Evolutionary conservation across 2,888 invertebrate species (phyloP), one percentile per base, ranked within the genome.

Genomic region (Drosophila neotestacea): DNA sequence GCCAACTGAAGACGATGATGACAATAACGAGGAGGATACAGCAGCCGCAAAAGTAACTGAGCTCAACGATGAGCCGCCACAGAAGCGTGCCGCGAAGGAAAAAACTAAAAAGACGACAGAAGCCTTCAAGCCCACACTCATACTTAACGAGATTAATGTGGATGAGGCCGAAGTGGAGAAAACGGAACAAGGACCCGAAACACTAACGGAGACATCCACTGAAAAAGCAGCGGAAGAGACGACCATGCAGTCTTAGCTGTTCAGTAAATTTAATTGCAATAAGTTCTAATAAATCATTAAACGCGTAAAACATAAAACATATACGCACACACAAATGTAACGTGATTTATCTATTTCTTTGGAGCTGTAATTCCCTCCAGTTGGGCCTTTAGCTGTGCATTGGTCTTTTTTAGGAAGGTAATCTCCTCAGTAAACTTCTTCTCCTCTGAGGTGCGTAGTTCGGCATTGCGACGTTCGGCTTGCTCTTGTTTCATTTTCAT

Each of bases 361-460:
- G 98, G 97, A 61, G 98, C 97, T 81, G 98, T 97, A 81, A 98
- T 98, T 80, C 98, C 98, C 93, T 98, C 98, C 77, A 98, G 93
- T 94, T 98, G 98, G 48, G 97, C 96, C 95, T 98, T 98, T 9
- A 98, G 93, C 91, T 98, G 98, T 77, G 97, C 96, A 91, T 98
- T 98, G 1, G 98, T 98, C 92, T 98, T 97, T 93, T 98, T 98
- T 67, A 98, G 93, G 90, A 98, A 98, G 54, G 96, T 95, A 58
- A 98, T 95, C 92, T 98, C 98, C 91, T 99, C 98, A 41, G 95
- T 95, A 90, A 98, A 97, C 87, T 98, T 97, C 91, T 97, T 97
- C 91, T 98, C 97, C 90, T 98, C 98, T 0, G 98, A 97, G 52
- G 96, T 95, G 13, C 97, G 93, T 70, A 97, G 94, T 90, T 98